Evolutionary conservation across 2,797 vertebrate genomes (phyloP).

Genomic region (Phataginus tricuspis): DNA sequence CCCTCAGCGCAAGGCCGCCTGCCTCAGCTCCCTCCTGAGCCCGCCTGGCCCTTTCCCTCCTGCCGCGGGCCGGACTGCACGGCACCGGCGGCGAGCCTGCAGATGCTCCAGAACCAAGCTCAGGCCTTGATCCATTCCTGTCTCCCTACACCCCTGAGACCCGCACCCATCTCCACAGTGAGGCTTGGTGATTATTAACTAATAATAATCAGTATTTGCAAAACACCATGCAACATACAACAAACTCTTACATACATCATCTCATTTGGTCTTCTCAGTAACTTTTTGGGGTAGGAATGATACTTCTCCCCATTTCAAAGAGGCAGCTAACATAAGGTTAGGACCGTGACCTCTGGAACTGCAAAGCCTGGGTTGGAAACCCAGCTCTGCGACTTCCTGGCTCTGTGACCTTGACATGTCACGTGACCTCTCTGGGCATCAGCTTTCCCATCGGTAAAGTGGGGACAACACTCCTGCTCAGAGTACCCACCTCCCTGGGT

Average conservation of each 20-base stretch:
- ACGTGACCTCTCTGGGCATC: not conserved
- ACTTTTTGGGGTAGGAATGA: not conserved
- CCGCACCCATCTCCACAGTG: not conserved
- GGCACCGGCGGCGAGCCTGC: not conserved
- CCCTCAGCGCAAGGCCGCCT: not conserved
- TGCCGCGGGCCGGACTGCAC: too few species aligned
- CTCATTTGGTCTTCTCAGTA: not conserved
- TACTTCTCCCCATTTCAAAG: not conserved
- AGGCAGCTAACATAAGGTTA: not conserved
- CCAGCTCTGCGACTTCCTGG: not conserved
- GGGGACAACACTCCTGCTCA: not conserved
- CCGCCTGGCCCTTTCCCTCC: too few species aligned
- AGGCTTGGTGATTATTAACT: not conserved
- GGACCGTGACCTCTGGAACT: not conserved
- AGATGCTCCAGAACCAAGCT: not conserved
- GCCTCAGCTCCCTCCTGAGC: not conserved
- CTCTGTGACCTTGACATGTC: not conserved
- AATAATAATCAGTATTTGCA: not conserved
- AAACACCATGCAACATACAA: not conserved
- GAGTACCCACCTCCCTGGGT: not conserved
- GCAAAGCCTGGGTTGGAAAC: not conserved
- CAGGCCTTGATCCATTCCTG: not conserved
- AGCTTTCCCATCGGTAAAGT: not conserved
- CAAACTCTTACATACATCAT: not conserved
- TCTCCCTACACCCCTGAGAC: not conserved